Evolutionary conservation across 2,888 invertebrate genomes (phyloP), one percentile per base, ranked within the genome.

Genomic region (Eupithecia centaureata): DNA sequence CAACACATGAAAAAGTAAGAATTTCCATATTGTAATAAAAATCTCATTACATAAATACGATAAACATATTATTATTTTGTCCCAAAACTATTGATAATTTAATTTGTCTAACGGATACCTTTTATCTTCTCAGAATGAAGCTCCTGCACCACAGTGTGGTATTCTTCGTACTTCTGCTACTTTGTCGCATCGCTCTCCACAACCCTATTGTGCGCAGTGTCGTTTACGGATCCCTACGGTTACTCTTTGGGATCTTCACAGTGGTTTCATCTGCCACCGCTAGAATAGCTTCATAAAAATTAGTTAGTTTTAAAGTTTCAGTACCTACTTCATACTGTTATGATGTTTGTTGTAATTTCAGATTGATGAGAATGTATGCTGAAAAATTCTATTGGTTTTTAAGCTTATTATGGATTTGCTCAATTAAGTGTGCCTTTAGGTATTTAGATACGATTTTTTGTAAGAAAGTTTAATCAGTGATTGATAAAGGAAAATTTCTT

Each of bases 1-100:
- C 90, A 83, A 66, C 95, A 95, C 77, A 76, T 94, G 30, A 86
- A 87, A 70, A 94, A 90, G 95, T 66, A 28, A 61, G 61, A 51
- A 35, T 30, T 56, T 28, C n/a, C n/a, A n/a, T n/a, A n/a, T n/a
- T n/a, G n/a, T n/a, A n/a, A n/a, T n/a, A n/a, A n/a, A n/a, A n/a
- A n/a, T n/a, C n/a, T n/a, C n/a, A n/a, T n/a, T n/a, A n/a, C n/a
- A n/a, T n/a, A n/a, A n/a, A n/a, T n/a, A n/a, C n/a, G n/a, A n/a
- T n/a, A n/a, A n/a, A n/a, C n/a, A n/a, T n/a, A n/a, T n/a, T n/a
- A n/a, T n/a, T n/a, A n/a, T n/a, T n/a, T n/a, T n/a, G n/a, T n/a
- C n/a, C n/a, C n/a, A n/a, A n/a, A n/a, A n/a, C n/a, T n/a, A n/a
- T n/a, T n/a, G n/a, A n/a, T n/a, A n/a, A n/a, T 4, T 42, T 56